Base-by-base conservation (phyloP, 2,113 vertebrate genomes). In the Malaclemys terrapin region DNA sequence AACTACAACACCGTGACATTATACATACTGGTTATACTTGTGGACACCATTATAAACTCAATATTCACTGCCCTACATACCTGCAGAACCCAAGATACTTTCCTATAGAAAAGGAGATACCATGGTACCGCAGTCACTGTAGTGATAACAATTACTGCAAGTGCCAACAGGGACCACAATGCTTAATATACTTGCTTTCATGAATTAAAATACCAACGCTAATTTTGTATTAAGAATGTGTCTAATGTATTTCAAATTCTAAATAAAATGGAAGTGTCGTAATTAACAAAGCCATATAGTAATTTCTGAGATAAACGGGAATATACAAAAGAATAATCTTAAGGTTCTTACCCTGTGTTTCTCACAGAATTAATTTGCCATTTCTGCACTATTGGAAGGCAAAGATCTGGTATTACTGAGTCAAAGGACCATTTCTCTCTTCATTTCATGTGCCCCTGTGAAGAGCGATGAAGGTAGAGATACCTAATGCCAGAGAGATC, bases 181-280 rank as follows among this genome's bases (percentile, higher is more conserved):
- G 38, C 79, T 93, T 93, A 83, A 87, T 85, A 59, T 80, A 82
- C 87, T 92, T 95, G 49, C 19, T 93, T 93, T 76, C 50, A 83
- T 82, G 53, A 45, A 76, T 52, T 85, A 93, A 53, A 12, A 93
- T 5, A 88, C 20, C 29, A 89, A 45, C 13, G 3, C 88, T 93
- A 80, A 16, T 22, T 89, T 79, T 89, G 62, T 50, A 19, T 91
- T 89, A 87, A 80, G 12, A 1, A 82, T 93, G 90, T 95, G 35
- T 91, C 91, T 56, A n/a, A 72, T 91, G 35, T 24, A 80, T 86
- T 96, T 88, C 83, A 95, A 97, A 78, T 31, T 0, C 10, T 4
- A 25, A 57, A 53, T 84, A 53, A 89, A 89, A 85, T 54, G 76
- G 52, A 45, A 81, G 2, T 10, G 1, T 27, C 90, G 89, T 76